Evolutionary conservation across 2,113 vertebrate species (phyloP).

Genomic region (Ciconia stormi): DNA sequence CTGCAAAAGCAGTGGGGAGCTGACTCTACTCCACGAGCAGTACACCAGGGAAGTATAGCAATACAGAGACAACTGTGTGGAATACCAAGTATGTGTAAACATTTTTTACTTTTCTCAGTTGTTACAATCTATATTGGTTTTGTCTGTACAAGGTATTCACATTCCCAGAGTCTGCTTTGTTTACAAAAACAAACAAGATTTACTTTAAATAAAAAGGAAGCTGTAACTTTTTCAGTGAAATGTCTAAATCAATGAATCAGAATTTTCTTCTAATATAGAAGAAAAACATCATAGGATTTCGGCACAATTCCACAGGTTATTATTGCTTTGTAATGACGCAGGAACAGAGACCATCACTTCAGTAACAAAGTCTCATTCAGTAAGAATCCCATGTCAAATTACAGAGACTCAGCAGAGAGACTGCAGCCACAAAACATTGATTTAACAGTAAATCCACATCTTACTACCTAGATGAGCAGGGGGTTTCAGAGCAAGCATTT

Average conservation of each 20-base stretch:
- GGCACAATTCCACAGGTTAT: not conserved
- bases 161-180: not conserved
- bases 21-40: not conserved
- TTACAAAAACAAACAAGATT: not conserved
- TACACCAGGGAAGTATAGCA: not conserved
- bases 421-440: not conserved
- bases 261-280: not conserved
- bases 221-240: not conserved
- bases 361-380: not conserved
- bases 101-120: not conserved
- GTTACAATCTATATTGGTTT: not conserved
- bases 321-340: not conserved
- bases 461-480: not conserved
- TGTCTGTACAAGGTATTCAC: not conserved
- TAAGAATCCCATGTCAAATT: not conserved
- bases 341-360: not conserved
- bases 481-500: not conserved
- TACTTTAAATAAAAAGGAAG: not conserved
- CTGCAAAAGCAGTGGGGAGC: not conserved
- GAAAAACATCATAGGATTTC: not conserved
- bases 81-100: not conserved
- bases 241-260: not conserved
- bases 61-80: not conserved
- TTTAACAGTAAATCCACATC: not conserved
- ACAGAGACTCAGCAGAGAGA: not conserved